phyloP scores from a whole-genome alignment of 2,113 vertebrate genomes.

The Pelecanoides urinatrix region DNA sequence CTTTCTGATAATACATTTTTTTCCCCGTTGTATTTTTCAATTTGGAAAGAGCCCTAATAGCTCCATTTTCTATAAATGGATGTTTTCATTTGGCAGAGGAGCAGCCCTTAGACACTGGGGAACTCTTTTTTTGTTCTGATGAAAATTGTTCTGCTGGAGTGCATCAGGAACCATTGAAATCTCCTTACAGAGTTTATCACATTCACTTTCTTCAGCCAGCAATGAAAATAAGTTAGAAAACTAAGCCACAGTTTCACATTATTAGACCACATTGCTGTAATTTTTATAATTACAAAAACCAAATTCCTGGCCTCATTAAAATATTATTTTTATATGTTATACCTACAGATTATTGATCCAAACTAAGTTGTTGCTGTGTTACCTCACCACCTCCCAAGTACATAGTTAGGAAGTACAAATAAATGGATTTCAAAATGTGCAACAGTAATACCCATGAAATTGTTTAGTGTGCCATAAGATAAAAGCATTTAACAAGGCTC shows the following conservation, averaged over 20 bases:
- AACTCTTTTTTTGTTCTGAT: background rate
- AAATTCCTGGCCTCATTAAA: background rate
- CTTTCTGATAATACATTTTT: background rate
- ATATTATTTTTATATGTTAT: background rate
- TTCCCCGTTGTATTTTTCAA: background rate
- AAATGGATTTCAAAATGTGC: background rate
- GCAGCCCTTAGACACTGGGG: background rate
- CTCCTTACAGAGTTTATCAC: background rate
- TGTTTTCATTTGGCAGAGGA: background rate
- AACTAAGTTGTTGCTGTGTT: background rate
- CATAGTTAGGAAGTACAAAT: background rate
- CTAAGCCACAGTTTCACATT: background rate
- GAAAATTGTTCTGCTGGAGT: background rate
- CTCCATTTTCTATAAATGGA: background rate
- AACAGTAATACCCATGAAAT: background rate
- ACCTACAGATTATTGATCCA: background rate
- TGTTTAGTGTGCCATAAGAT: background rate
- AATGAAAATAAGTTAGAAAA: background rate
- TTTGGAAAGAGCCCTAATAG: conserved; percentile 12
- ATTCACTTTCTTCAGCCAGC: background rate
- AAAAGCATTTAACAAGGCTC: background rate
- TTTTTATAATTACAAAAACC: background rate
- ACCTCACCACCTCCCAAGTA: background rate
- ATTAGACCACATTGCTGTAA: background rate
- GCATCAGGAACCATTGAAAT: background rate